phyloP scores from a whole-genome alignment of 2,888 invertebrate genomes.

The Lochmaea crataegi region DNA sequence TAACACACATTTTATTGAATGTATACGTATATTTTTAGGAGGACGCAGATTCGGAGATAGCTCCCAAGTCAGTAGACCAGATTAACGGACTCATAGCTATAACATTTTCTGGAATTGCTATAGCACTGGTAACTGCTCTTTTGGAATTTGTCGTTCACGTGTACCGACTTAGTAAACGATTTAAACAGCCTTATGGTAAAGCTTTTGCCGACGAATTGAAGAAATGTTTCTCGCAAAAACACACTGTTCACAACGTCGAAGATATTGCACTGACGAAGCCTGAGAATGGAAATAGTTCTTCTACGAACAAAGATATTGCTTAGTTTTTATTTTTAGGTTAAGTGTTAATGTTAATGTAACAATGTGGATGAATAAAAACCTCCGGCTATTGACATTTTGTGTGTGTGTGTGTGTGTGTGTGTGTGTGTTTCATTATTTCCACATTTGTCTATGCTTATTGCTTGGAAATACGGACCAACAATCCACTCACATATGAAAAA shows the following conservation, averaged over 20 bases:
- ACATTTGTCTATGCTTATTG: no score
- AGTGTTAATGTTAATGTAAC: not conserved
- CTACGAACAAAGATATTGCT: constrained; percentile 15
- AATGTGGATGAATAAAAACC: not conserved
- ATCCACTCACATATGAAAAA: no score
- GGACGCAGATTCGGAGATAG: constrained; percentile 65
- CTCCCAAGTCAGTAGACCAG: constrained; percentile 78
- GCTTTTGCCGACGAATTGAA: constrained; percentile 28
- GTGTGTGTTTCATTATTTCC: no score
- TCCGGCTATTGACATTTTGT: no score
- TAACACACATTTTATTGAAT: no score
- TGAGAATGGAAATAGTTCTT: constrained; percentile 24
- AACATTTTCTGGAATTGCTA: constrained; percentile 73
- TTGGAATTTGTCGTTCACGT: constrained; percentile 74
- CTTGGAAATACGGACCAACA: no score
- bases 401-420: no score
- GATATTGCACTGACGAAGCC: constrained; percentile 23
- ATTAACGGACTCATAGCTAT: constrained; percentile 86
- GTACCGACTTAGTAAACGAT: constrained; percentile 34
- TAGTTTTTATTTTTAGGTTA: not conserved
- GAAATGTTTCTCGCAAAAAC: constrained; percentile 18
- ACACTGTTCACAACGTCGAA: constrained; percentile 23
- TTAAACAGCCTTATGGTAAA: constrained; percentile 32
- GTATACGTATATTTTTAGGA: constrained; percentile 43
- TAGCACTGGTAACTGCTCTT: constrained; percentile 76